Evolutionary conservation across 1,140 invertebrate genomes (phyloP).

Genomic region (Drosophila lini): DNA sequence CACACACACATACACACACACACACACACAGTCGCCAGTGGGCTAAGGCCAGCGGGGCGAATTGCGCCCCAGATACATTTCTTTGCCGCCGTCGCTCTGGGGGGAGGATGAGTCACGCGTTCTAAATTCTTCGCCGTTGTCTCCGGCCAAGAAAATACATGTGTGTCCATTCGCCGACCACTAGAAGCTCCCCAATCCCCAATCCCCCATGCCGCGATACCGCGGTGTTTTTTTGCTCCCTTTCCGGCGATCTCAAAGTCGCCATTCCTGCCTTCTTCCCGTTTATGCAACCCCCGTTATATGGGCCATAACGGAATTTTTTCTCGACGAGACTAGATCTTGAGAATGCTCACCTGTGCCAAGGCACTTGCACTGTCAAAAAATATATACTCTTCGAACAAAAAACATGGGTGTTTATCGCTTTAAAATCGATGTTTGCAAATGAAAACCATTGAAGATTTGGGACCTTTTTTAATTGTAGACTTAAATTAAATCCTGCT

Average conservation of each 20-base stretch:
- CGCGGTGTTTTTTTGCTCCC: constrained; percentile 9
- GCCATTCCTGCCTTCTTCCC: constrained; percentile 4
- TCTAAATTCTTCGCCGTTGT: constrained; percentile 44
- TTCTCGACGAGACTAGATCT: constrained; percentile 11
- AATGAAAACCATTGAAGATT: neutral
- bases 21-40: constrained; percentile 8
- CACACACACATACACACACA: constrained; percentile 24
- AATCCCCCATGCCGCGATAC: neutral
- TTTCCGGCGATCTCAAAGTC: constrained; percentile 3
- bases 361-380: neutral
- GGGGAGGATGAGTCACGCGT: constrained; percentile 52
- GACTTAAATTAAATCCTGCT: too few relatives aligned
- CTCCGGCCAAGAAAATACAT: constrained; percentile 39
- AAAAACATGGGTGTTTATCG: neutral
- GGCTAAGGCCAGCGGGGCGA: constrained; percentile 25
- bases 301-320: constrained; percentile 40
- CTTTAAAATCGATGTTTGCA: neutral
- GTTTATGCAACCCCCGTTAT: constrained; percentile 43
- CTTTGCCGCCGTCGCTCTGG: constrained; percentile 13
- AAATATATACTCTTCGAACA: neutral
- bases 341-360: constrained; percentile 14
- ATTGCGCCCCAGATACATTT: constrained; percentile 49
- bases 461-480: neutral
- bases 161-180: constrained; percentile 25
- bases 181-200: constrained; percentile 10